Conservation (phyloP, 30 jellyfish, hydroid and myxozoan species). For the Aurelia coerulea region DNA sequence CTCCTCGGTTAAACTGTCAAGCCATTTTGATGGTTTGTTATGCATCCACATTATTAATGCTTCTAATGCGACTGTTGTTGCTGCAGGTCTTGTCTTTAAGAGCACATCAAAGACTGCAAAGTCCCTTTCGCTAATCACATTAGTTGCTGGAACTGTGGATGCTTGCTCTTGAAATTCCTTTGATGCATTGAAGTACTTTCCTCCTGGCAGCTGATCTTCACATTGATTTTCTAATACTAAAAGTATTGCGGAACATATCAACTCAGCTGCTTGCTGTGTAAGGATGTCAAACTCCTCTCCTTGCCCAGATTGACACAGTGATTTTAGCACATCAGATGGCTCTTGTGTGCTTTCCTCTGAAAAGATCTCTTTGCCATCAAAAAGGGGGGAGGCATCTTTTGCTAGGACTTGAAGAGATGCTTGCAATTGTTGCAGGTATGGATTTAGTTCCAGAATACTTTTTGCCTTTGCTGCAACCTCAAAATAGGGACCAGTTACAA, state of each 20-base stretch:
- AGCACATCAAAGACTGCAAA: slow-evolving; percentile 29
- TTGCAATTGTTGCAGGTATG: background rate
- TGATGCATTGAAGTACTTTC: background rate
- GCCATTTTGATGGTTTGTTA: slow-evolving; percentile 30
- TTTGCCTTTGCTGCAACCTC: background rate
- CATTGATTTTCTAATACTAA: slow-evolving; percentile 7
- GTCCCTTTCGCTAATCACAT: slow-evolving; percentile 12
- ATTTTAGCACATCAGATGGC: background rate
- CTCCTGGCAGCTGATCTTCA: no score
- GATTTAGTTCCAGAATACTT: background rate
- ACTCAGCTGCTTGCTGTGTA: slow-evolving; percentile 2
- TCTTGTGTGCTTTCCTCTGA: no score
- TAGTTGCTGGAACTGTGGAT: slow-evolving; percentile 2
- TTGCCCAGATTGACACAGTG: background rate
- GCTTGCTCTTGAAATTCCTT: background rate
- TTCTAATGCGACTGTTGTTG: slow-evolving; percentile 12
- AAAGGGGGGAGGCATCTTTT: no score
- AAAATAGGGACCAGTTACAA: slow-evolving; percentile 21
- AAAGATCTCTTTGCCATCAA: no score
- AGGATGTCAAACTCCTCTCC: slow-evolving; percentile 19
- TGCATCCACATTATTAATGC: slow-evolving; percentile 32
- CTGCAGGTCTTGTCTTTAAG: slow-evolving; percentile 4
- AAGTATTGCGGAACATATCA: slow-evolving; percentile 5
- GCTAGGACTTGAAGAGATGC: background rate
- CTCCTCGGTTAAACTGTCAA: background rate